phyloP scores from a whole-genome alignment of 2,113 vertebrate genomes.

The Barnardius zonarius region DNA sequence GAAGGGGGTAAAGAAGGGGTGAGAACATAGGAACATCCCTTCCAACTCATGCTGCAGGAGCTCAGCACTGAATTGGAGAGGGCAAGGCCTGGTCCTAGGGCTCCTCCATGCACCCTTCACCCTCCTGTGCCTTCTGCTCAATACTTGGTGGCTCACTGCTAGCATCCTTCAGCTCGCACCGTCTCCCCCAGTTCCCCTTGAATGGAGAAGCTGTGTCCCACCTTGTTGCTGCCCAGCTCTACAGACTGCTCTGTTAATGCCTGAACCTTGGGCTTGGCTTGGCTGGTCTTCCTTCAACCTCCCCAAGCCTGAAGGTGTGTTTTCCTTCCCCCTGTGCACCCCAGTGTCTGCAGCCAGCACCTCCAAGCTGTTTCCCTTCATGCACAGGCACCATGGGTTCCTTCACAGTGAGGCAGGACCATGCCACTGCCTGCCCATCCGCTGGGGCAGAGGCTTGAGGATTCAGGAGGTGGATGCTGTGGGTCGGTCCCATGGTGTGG shows the following conservation, averaged over 20 bases:
- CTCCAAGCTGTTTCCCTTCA: background rate
- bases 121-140: slow-evolving; percentile 38
- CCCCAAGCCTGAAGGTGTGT: background rate
- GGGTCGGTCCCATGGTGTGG: accelerated
- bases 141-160: background rate
- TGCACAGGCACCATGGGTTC: background rate
- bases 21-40: background rate
- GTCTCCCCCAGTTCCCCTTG: background rate
- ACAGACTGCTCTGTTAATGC: background rate
- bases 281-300: background rate
- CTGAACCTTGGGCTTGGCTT: background rate
- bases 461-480: background rate
- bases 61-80: background rate
- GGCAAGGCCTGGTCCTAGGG: background rate
- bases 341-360: background rate
- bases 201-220: background rate
- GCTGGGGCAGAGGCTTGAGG: background rate
- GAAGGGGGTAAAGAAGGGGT: background rate
- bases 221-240: background rate
- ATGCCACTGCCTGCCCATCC: accelerated
- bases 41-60: background rate
- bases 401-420: background rate
- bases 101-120: background rate
- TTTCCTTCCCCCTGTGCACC: background rate
- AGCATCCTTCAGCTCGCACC: background rate